A percentile compares a stretch with the other conserved stretches of the same genome.
These are phyloP conservation scores for Drosophila pseudotakahashii DNA, from an alignment of 2,888 invertebrate genomes.

Conservation along the genomic window DNA sequence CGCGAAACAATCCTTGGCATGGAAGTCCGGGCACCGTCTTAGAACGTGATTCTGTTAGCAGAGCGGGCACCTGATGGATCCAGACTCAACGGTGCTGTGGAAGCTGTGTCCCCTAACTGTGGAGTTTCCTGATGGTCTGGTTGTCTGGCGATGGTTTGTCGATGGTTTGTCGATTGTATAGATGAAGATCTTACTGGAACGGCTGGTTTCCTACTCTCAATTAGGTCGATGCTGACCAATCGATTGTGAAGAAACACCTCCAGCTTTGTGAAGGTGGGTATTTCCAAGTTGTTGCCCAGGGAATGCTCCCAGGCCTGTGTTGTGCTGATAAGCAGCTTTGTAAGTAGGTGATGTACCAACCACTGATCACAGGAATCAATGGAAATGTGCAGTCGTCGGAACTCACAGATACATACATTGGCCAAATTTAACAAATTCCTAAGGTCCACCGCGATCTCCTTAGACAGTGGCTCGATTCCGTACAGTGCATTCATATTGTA, in stretches of 20 bases:
- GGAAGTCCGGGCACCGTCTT: neutral
- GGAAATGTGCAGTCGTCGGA: too few species aligned
- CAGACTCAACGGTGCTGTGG: neutral
- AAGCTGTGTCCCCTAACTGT: neutral
- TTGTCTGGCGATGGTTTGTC: conserved; percentile 2
- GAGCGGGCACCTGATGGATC: too few species aligned
- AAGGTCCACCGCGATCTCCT: too few species aligned
- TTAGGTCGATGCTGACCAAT: neutral
- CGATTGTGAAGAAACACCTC: neutral
- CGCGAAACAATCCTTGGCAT: too few species aligned
- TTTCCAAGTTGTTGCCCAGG: too few species aligned
- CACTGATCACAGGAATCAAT: too few species aligned
- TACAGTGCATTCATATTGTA: neutral
- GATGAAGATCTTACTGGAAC: neutral
- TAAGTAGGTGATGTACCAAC: neutral
- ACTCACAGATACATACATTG: too few species aligned
- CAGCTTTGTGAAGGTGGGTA: too few species aligned
- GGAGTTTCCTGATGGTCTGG: neutral
- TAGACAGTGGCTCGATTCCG: neutral
- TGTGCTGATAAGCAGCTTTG: neutral
- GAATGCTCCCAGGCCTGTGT: too few species aligned
- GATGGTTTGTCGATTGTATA: too few species aligned
- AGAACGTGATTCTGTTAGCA: too few species aligned
- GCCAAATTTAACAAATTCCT: too few species aligned
- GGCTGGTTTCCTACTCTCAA: neutral